Base-by-base conservation (phyloP, 2,797 vertebrate species). In the Tenualosa ilisha region DNA sequence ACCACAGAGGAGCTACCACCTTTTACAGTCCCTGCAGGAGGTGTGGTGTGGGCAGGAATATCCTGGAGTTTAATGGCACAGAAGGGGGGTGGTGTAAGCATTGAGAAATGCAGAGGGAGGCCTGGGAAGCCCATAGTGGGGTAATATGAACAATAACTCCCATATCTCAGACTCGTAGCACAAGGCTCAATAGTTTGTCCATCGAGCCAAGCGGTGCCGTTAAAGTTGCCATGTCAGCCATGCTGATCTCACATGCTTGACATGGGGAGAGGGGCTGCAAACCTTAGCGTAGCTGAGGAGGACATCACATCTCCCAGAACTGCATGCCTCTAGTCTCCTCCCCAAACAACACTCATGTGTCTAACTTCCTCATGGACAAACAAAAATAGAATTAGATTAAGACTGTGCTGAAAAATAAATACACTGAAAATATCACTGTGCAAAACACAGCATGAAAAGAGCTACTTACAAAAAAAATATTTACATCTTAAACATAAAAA, bases 21-120 rank as follows among this genome's bases (percentile, higher is more conserved):
- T 79, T 79, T 79, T 79, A 79, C 6, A 40, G 72, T 46, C 40
- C 72, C 72, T 79, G 12, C 22, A 40, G 72, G 72, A 79, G 40
- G 72, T 6, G 37, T 46, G 72, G 72, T 40, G 6, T 79, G 72
- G 3, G 72, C 37, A 79, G 72, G 72, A 79, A 79, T 79, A 22
- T 79, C 72, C 72, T 46, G 72, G 40, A 79, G 72, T 79, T 79
- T 46, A 79, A 46, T 79, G 40, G 72, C 37, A 46, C 40, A 79
- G 37, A 22, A 20, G 72, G 72, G 63, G 63, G 24, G 59, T 1
- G 59, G 59, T 7, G 59, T n/a, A 22, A 20, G 65, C 65, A 37
- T 15, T 37, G 3, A 40, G 65, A 31, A 31, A 31, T 1, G n/a
- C 40, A 20, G 17, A 79, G 72, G 17, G 40, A 43, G 68, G 37